phyloP scores from a whole-genome alignment of 2,888 invertebrate genomes.

The Spisula subtruncata region DNA sequence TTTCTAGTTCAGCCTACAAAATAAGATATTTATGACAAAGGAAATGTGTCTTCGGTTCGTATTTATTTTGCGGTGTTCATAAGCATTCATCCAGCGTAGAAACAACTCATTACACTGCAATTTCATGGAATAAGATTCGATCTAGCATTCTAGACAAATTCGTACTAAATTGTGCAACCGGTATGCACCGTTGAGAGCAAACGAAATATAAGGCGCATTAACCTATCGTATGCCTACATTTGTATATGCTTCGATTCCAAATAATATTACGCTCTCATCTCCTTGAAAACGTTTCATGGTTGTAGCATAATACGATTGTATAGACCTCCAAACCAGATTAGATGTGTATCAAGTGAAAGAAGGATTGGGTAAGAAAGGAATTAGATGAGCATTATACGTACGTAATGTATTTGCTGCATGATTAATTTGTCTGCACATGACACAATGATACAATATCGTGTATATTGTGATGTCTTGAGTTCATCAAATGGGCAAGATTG shows the following conservation, averaged over 20 bases:
- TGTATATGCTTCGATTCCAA: not conserved
- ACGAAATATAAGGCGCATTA: not conserved
- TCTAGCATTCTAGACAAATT: not conserved
- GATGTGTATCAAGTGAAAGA: not conserved
- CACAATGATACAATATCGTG: constrained; percentile 16
- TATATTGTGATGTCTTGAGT: too few relatives aligned
- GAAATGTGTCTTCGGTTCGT: too few relatives aligned
- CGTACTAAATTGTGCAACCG: not conserved
- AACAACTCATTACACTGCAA: not conserved
- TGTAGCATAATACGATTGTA: not conserved
- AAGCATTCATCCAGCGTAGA: not conserved
- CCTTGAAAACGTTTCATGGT: not conserved
- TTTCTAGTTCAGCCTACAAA: too few relatives aligned
- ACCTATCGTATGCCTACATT: not conserved
- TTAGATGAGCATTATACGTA: not conserved
- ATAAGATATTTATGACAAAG: too few relatives aligned
- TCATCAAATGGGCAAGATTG: too few relatives aligned
- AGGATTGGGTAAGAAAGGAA: constrained; percentile 2
- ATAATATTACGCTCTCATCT: constrained; percentile 7
- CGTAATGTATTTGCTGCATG: constrained; percentile 1
- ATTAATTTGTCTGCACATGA: constrained; percentile 16
- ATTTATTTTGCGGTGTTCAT: not conserved
- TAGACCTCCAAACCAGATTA: not conserved
- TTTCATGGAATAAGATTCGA: not conserved
- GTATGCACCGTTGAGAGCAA: not conserved